Conservation (phyloP, 2,888 invertebrate species). For the Colostygia pectinataria region DNA sequence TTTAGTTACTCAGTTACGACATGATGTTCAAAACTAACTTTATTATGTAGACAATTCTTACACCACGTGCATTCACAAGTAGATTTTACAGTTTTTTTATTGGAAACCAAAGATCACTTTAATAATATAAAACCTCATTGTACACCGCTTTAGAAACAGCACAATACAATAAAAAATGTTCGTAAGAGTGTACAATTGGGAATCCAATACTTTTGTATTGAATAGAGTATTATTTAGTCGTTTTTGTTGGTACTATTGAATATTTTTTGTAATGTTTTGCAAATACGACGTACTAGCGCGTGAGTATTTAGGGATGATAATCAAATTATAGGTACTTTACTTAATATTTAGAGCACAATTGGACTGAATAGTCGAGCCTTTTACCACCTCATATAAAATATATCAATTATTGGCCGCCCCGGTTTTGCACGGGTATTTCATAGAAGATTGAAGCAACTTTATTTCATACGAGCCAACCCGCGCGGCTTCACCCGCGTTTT, state of each 20-base stretch:
- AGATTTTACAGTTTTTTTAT: not conserved
- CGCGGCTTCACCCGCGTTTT: too few species aligned
- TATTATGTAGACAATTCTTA: not conserved
- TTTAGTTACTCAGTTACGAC: too few species aligned
- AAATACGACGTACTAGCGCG: conserved; percentile 37
- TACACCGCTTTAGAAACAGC: conserved; percentile 5
- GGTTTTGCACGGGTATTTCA: too few species aligned
- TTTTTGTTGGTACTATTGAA: conserved; percentile 19
- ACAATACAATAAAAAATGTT: conserved; percentile 35
- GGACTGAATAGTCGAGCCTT: too few species aligned
- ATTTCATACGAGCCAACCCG: too few species aligned
- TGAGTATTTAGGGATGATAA: conserved; percentile 26
- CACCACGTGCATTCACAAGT: not conserved
- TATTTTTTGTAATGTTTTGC: conserved; percentile 37
- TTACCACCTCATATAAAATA: too few species aligned
- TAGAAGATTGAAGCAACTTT: too few species aligned
- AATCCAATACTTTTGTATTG: conserved; percentile 34
- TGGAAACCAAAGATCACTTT: conserved; percentile 28
- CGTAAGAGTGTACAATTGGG: conserved; percentile 27
- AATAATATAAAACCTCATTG: conserved; percentile 24
- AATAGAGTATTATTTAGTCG: conserved; percentile 30
- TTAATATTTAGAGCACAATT: too few species aligned
- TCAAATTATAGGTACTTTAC: too few species aligned
- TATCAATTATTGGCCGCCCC: too few species aligned
- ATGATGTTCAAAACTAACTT: too few species aligned